phyloP scores from a whole-genome alignment of 53 echinoderm and acorn worm genomes.

The Zoroaster sp. region DNA sequence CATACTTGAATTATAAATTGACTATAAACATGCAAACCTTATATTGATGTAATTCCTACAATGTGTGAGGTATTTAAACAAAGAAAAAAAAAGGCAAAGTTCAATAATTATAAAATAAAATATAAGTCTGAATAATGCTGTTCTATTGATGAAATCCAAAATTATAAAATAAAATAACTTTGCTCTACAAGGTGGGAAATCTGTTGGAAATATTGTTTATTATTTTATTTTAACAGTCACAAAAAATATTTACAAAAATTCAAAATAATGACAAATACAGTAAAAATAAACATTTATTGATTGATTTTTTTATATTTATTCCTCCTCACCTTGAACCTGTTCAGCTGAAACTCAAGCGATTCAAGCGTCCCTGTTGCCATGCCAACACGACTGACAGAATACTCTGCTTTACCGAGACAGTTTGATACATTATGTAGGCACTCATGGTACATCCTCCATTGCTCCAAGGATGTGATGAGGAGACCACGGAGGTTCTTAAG shows the following conservation, averaged over 20 bases:
- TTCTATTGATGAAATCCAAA: no score
- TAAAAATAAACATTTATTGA: background rate
- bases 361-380: constrained; percentile 83
- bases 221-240: no score
- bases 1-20: no score
- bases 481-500: constrained; percentile 59
- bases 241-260: no score
- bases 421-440: constrained; percentile 74
- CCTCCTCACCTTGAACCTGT: constrained; percentile 78
- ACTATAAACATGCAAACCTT: constrained; percentile 13
- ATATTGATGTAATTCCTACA: constrained; percentile 4
- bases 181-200: no score
- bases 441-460: constrained; percentile 86
- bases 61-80: background rate
- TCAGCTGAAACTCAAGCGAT: constrained; percentile 72
- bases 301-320: background rate
- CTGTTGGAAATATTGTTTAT: no score
- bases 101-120: background rate
- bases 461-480: constrained; percentile 73
- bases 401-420: constrained; percentile 90
- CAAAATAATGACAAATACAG: background rate
- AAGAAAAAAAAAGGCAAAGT: background rate
- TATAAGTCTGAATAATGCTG: no score
- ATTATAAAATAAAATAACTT: no score
- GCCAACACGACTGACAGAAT: constrained; percentile 79